Base-by-base conservation (phyloP, 2,797 vertebrate genomes). In the Iguana delicatissima region DNA sequence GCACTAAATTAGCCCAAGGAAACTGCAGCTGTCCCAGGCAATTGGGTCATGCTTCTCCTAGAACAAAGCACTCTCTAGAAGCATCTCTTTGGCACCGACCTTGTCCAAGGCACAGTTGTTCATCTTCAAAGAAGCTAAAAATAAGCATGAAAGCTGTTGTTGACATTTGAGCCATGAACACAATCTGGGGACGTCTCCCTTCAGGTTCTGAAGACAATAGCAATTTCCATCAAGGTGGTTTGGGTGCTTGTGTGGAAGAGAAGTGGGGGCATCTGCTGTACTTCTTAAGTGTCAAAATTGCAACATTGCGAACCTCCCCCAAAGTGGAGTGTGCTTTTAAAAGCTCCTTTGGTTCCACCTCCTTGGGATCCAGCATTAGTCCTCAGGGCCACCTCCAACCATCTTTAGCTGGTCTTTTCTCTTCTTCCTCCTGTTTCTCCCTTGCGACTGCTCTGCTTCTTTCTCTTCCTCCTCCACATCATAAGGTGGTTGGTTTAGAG, bases 81-180 rank as follows among this genome's bases (percentile, higher is more conserved):
- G 18, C 13, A 13, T 13, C n/a, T 18, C 24, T 38, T 38, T 1
- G 14, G 38, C 12, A 0, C 84, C 55, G 69, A n/a, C 26, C 13
- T 16, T 50, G 82, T 35, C 29, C 2, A 22, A 22, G 29, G 3
- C 38, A 46, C 35, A 26, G 13, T n/a, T 83, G 52, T 50, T 74
- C 55, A 35, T 74, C 4, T 4, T 38, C 38, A 38, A 38, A 77
- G 35, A 84, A 18, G 88, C 73, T 64, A 89, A 89, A 89, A 83
- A 89, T 83, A 89, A 59, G 18, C 52, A 0, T 3, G 1, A 46
- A 55, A 55, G 2, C 24, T 52, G 80, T 12, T 24, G 24, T 13
- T 62, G 72, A 32, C 4, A 62, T 16, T 1, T 64, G 38, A 87
- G 38, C 8, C 38, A 14, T 5, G 1, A n/a, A 3, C 14, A 6